Base-by-base conservation (phyloP, 2,113 vertebrate genomes). In the Grallaria varia region DNA sequence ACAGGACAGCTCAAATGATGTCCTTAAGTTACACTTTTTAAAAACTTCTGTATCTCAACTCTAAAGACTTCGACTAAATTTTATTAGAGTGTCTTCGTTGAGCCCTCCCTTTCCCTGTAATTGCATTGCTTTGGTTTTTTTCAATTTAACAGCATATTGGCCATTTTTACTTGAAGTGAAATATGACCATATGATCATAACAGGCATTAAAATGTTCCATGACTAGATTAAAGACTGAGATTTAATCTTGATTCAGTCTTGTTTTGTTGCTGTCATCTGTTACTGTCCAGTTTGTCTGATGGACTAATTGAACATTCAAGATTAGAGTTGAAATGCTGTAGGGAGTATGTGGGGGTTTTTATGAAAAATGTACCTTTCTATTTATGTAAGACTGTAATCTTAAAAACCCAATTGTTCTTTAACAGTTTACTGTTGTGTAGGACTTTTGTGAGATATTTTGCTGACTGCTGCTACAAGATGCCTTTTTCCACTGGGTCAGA, bases 51-150 rank as follows among this genome's bases (percentile, higher is more conserved):
- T 33, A 11, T 44, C 28, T 73, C 37, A 72, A 13, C 5, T 44
- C 28, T 16, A 35, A 44, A 44, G 58, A 33, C 2, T 56, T 64
- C 30, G 24, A 17, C 12, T 58, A 23, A 59, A 15, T 64, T 63
- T 55, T 35, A 1, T 39, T 56, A 24, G 0, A 5, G 6, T 56
- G 84, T 71, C 35, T 75, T 73, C 71, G 40, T 33, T 0, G 0
- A 59, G 4, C 30, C 11, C 39, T 59, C 10, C 4, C 8, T 21
- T 42, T 47, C 24, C 8, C 50, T 4, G 22, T 4, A 28, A 0
- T 35, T 68, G 8, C 24, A 8, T 33, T 84, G 28, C n/a, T 82
- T 21, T 39, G 50, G 6, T n/a, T 52, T 88, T 72, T 28, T 23
- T 25, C 6, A 49, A 67, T 83, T 27, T 42, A 77, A n/a, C 5